Conservation (phyloP, 2,797 vertebrate species). For the Coregonus sp. region DNA sequence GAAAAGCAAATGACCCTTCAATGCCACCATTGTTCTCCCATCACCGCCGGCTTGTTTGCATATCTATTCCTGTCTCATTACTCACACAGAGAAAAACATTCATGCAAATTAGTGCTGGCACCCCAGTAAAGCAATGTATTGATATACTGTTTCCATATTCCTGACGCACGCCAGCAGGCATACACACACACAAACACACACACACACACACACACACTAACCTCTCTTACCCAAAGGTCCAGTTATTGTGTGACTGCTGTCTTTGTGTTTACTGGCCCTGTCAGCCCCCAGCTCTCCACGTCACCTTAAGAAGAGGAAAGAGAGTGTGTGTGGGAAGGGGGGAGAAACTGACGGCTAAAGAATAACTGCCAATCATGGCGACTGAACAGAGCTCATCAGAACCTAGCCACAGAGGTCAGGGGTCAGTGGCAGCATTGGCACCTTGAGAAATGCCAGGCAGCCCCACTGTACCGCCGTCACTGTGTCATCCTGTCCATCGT, state of each 20-base stretch:
- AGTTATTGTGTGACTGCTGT: slow-evolving; percentile 8
- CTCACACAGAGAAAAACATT: slow-evolving; percentile 42
- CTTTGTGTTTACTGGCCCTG: background rate
- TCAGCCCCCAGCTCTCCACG: slow-evolving; percentile 36
- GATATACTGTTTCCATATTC: slow-evolving; percentile 59
- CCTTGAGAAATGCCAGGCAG: slow-evolving; percentile 52
- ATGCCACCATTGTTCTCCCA: slow-evolving; percentile 59
- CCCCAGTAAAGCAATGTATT: slow-evolving; percentile 67
- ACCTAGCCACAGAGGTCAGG: slow-evolving; percentile 48
- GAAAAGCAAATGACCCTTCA: slow-evolving; percentile 51
- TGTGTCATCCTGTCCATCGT: slow-evolving; percentile 5
- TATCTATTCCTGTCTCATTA: slow-evolving; percentile 64
- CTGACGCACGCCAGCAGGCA: background rate
- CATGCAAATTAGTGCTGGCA: slow-evolving; percentile 68
- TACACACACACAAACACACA: slow-evolving; percentile 2
- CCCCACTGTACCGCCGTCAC: background rate
- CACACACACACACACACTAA: background rate
- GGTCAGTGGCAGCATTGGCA: slow-evolving; percentile 47
- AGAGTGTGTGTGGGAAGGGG: slow-evolving; percentile 3
- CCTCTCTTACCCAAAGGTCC: slow-evolving; percentile 21
- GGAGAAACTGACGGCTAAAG: slow-evolving; percentile 48
- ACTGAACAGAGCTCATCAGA: slow-evolving; percentile 54
- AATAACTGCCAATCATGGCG: slow-evolving; percentile 56
- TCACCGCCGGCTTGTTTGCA: slow-evolving; percentile 62
- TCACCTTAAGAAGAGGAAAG: slow-evolving; percentile 46